phyloP scores from a whole-genome alignment of 2,888 invertebrate genomes.

The Muschampia plurimacula region DNA sequence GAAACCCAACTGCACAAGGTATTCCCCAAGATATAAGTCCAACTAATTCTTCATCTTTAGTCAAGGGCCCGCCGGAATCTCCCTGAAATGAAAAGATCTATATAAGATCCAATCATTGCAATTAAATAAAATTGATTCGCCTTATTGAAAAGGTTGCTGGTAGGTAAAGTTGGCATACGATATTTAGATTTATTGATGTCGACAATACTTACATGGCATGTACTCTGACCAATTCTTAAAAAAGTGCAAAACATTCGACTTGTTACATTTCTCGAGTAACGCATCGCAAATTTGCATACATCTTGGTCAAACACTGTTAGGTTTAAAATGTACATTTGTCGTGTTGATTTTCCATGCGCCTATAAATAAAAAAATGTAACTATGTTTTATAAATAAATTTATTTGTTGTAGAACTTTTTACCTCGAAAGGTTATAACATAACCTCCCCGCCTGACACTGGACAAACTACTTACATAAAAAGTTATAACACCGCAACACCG shows the following conservation, averaged over 20 bases:
- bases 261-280: slow-evolving; percentile 65
- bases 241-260: slow-evolving; percentile 78
- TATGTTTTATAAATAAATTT: not conserved
- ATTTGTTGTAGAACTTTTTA: not conserved
- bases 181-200: not conserved
- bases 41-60: slow-evolving; percentile 59
- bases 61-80: slow-evolving; percentile 77
- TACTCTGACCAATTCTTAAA: slow-evolving; percentile 69
- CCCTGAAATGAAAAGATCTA: slow-evolving; percentile 61
- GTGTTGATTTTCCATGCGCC: slow-evolving; percentile 65
- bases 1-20: slow-evolving; percentile 78
- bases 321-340: slow-evolving; percentile 58
- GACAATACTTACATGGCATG: slow-evolving; percentile 70
- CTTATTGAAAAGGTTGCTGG: too few relatives aligned
- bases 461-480: too few relatives aligned
- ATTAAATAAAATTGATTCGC: too few relatives aligned
- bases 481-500: too few relatives aligned
- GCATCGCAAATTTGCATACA: slow-evolving; percentile 72
- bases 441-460: too few relatives aligned
- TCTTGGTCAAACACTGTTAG: slow-evolving; percentile 71
- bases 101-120: too few relatives aligned
- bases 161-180: not conserved
- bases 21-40: slow-evolving; percentile 75
- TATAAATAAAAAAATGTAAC: slow-evolving; percentile 42
- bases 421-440: too few relatives aligned